Conservation (phyloP, 2,113 vertebrate species). For the Salvelinus sp. region DNA sequence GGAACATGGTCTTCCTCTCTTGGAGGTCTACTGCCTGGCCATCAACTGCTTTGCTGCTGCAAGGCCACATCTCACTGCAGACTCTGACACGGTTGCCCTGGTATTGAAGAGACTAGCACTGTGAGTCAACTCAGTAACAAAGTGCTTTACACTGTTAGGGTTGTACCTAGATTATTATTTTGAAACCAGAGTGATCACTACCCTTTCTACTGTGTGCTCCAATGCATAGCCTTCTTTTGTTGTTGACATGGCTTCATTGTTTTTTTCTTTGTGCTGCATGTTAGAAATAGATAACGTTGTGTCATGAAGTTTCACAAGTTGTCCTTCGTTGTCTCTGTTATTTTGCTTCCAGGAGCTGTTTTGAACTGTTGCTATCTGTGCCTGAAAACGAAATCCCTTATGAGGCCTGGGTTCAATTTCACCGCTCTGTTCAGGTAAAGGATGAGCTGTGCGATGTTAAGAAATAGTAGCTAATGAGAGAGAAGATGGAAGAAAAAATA, state of each 20-base stretch:
- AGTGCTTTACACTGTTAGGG: too few species aligned
- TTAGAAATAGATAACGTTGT: too few species aligned
- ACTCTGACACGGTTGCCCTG: conserved; percentile 91
- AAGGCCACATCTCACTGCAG: conserved; percentile 90
- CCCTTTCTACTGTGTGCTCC: too few species aligned
- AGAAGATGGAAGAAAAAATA: background rate
- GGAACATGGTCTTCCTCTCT: conserved; percentile 88
- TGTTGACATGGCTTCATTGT: too few species aligned
- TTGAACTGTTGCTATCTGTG: conserved; percentile 93
- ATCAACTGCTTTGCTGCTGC: conserved; percentile 94
- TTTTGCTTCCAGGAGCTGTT: conserved; percentile 87
- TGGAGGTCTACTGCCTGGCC: conserved; percentile 95
- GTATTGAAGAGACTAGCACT: conserved; percentile 93
- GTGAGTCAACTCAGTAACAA: conserved; percentile 76
- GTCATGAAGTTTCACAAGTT: background rate
- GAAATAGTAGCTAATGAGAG: too few species aligned
- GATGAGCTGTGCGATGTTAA: background rate
- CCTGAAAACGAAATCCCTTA: conserved; percentile 89
- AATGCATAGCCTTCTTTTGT: too few species aligned
- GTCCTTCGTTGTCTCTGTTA: conserved; percentile 20
- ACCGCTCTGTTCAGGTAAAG: conserved; percentile 89
- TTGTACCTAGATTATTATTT: background rate
- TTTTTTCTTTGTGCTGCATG: too few species aligned
- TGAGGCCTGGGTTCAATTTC: conserved; percentile 90
- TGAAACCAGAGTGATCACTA: background rate